phyloP scores from a whole-genome alignment of 2,797 vertebrate genomes.

The Cyclopterus lumpus region DNA sequence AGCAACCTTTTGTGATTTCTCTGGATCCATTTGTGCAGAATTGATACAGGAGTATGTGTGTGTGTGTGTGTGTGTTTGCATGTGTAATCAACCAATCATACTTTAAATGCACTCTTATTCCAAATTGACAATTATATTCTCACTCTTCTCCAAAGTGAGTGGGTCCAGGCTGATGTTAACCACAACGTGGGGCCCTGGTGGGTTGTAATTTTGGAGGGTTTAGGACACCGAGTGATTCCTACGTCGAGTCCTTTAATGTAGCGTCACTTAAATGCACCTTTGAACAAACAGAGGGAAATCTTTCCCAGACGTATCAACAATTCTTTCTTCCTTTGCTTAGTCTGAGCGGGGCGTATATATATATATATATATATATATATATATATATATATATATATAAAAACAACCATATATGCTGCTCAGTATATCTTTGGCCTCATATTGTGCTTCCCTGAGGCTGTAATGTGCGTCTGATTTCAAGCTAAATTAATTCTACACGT shows the following conservation, averaged over 20 bases:
- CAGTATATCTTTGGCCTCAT: background rate
- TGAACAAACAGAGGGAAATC: constrained; percentile 39
- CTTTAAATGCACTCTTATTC: background rate
- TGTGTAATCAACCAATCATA: background rate
- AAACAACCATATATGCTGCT: background rate
- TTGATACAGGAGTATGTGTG: no score
- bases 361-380: background rate
- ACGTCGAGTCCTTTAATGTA: constrained; percentile 33
- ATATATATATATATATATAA: background rate
- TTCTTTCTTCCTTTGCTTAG: constrained; percentile 55
- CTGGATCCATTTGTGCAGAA: background rate
- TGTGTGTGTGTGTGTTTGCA: background rate
- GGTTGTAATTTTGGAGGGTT: background rate
- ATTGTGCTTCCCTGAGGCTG: background rate
- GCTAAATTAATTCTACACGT: background rate
- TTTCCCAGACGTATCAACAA: constrained; percentile 24
- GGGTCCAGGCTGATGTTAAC: background rate
- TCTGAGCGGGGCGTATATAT: constrained; percentile 26
- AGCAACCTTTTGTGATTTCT: background rate
- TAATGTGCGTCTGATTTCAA: background rate
- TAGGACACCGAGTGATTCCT: constrained; percentile 8
- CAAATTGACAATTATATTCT: background rate
- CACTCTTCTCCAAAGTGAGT: background rate
- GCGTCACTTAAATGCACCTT: constrained; percentile 35
- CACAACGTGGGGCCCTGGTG: background rate